Evolutionary conservation across 2,797 vertebrate genomes (phyloP), one percentile per base, ranked within the genome.

Genomic region (Cygnus olor): DNA sequence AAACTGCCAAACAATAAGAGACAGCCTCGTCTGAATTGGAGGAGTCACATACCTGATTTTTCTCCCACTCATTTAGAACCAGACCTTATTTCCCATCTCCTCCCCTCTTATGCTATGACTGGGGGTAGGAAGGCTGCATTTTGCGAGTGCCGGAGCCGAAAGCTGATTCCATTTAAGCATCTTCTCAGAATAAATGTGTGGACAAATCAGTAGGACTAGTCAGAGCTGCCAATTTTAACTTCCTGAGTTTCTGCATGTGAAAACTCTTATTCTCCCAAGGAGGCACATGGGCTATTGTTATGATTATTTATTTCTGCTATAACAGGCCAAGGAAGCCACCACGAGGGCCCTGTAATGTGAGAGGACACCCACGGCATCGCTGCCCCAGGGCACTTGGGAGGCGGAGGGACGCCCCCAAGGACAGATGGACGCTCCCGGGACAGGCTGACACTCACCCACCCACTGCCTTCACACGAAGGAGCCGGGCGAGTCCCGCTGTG

Each of bases 1-100:
- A 30, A 80, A 65, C 85, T 77, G 91, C 96, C 96, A 97, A 77
- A 92, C 91, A 97, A 95, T 92, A 92, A 95, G 88, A 97, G 95
- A 90, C 83, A 91, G 95, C 77, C 76, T 73, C 45, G 73, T 56
- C 82, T 95, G 97, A 85, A 86, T 92, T 82, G 89, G 80, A 95
- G 84, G 77, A 92, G 40, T 96, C 94, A 70, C 81, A 94, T 94
- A 97, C 96, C 97, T 98, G 94, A 70, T 71, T 87, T 82, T 94
- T 91, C 91, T 95, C 95, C 88, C 91, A 79, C 70, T 95, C 92
- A 42, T 89, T 68, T 68, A 96, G 95, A 95, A 96, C 93, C 93
- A 95, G 88, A 85, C 93, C 88, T 94, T 94, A 68, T 92, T 94
- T 66, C 90, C 91, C 91, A 71, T 73, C 83, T 88, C 91, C 1